Base-by-base conservation (phyloP, 2,888 invertebrate species). In the Drosophila robusta region DNA sequence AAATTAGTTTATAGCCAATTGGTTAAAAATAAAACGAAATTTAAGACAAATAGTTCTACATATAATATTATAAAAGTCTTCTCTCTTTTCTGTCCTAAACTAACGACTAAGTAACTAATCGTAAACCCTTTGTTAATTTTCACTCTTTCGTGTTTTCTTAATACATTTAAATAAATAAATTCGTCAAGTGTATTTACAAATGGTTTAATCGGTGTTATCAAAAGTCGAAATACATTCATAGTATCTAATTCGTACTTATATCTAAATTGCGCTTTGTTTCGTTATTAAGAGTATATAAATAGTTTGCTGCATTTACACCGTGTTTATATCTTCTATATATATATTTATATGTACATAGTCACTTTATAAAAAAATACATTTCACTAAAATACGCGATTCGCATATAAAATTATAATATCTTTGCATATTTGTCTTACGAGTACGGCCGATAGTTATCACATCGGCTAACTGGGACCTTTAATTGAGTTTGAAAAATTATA, bases 281-380 rank as follows among this genome's bases (percentile, higher is more conserved):
- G 44, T 52, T 78, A 78, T 58, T 74, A 74, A 49, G 32, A 57
- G 45, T 75, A 73, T 54, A 76, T 54, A 75, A 55, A 69, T 76
- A 75, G 63, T 70, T 70, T 61, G 60, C 71, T 57, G 62, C 63
- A 56, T 55, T 62, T 60, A 44, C 69, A 74, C 60, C 51, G 62
- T 51, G 61, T 49, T 67, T 52, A n/a, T 32, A 18, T 14, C 29
- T 41, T 16, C 7, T 29, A 29, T 29, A 42, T 36, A n/a, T 22
- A 22, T 44, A 61, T 42, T 42, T 52, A 11, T 57, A 67, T 68
- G 45, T 74, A 73, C 60, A 61, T 49, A 69, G 65, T 69, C 49
- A n/a, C 38, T 84, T 86, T 78, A 78, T 89, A 86, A 71, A 86
- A 86, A 86, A 86, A 86, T 89, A 86, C 89, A 85, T 89, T 86